A percentile compares a stretch with the other conserved stretches of the same genome.
Conservation (phyloP, 2,113 vertebrate species). For the Hippolais icterina region DNA sequence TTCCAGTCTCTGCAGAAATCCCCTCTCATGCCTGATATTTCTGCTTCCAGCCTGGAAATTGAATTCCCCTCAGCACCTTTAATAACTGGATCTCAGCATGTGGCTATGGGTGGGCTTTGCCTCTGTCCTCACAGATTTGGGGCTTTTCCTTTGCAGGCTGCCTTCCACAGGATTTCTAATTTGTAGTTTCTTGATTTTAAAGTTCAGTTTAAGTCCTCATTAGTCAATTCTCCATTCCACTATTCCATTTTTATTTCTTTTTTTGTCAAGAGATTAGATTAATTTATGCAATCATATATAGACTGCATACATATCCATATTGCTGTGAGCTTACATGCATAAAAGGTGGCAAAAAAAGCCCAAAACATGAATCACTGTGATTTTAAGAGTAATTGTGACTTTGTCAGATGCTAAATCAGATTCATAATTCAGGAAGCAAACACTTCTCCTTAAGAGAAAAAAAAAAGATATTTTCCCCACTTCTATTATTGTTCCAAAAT, state of each 20-base stretch:
- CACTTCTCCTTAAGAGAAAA: not conserved
- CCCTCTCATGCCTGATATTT: not conserved
- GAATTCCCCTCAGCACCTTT: not conserved
- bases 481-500: not conserved
- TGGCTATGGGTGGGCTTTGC: not conserved
- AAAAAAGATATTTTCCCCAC: not conserved
- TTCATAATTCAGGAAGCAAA: not conserved
- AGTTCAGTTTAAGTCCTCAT: not conserved
- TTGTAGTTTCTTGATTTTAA: not conserved
- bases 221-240: not conserved
- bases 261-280: not conserved
- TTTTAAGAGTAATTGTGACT: not conserved
- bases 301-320: not conserved
- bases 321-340: not conserved
- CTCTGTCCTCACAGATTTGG: not conserved
- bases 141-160: not conserved
- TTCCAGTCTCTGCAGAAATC: constrained; percentile 22
- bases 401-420: not conserved
- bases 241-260: not conserved
- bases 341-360: not conserved
- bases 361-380: not conserved
- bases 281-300: not conserved
- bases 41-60: not conserved
- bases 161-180: not conserved
- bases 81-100: not conserved